Evolutionary conservation across 1,140 invertebrate species (phyloP), one percentile per base, ranked within the genome.

Genomic region (Thalassaphorura encarpata): DNA sequence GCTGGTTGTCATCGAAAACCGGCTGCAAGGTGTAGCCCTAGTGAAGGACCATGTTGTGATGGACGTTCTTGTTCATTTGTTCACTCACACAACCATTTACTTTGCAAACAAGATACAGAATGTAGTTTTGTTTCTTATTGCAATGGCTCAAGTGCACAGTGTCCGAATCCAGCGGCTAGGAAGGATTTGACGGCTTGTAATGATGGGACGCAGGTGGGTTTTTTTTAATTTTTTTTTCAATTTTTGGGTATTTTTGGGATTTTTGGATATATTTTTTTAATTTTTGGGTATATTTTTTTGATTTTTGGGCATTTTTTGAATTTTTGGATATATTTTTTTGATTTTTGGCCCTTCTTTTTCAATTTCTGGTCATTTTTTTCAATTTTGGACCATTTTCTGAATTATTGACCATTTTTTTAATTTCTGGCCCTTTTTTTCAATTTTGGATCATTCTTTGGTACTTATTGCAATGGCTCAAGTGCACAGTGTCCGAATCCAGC

Each of bases 11-110:
- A 64, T 26, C 78, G 91, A 29, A 79, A 81, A 64, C 75, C 76
- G 45, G 4, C 13, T 33, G 41, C 43, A 49, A 33, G 62, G 66
- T 76, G 40, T 75, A 94, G 91, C 71, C 94, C 95, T 1, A 94
- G 91, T 56, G 87, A 97, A 79, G 95, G 95, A 19, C 92, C 93
- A 27, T 99, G 96, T 70, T 99, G 96, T 69, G 77, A 81, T 69
- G 79, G 84, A 57, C 78, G 81, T 42, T 80, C 76, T 15, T 98
- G 95, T 70, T 74, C 78, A 54, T 97, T 93, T 73, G 82, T 90
- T 52, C 73, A 75, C 42, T 59, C n/a, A 39, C 54, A 47, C 16
- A 67, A 62, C 66, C 67, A 66, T 24, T 52, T 62, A 6, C 60
- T 69, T 59, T 97, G 93, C 69, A 84, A 85, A 70, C 76, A 80